Evolutionary conservation across 2,797 vertebrate species (phyloP).

Genomic region (Chlorospingus semifuscus): DNA sequence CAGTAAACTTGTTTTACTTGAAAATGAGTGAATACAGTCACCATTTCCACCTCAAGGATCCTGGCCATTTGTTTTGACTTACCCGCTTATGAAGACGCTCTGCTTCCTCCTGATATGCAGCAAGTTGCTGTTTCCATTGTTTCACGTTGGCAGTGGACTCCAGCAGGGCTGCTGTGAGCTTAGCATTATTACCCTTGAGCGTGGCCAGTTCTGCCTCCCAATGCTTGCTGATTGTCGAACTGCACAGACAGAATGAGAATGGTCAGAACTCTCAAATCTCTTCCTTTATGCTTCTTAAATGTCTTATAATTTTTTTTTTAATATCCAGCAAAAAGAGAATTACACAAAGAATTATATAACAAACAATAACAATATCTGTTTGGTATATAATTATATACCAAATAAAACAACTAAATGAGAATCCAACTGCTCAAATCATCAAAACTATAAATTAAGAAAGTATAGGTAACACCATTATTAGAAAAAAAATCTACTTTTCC

Average conservation of each 20-base stretch:
- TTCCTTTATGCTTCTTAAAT: neutral
- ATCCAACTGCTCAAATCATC: neutral
- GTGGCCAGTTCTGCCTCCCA: slow-evolving; percentile 98
- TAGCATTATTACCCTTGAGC: slow-evolving; percentile 97
- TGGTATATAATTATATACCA: neutral
- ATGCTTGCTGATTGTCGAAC: slow-evolving; percentile 96
- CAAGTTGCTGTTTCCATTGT: slow-evolving; percentile 98
- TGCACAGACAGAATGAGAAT: slow-evolving; percentile 66
- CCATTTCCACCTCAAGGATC: neutral
- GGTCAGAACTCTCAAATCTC: neutral
- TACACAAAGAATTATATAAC: neutral
- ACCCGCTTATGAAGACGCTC: slow-evolving; percentile 97
- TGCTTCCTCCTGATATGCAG: slow-evolving; percentile 97
- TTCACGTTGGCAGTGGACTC: slow-evolving; percentile 99
- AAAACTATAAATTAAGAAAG: neutral
- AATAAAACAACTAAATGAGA: neutral
- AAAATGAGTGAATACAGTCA: neutral
- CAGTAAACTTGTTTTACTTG: neutral
- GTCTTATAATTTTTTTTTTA: neutral
- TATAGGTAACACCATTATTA: neutral
- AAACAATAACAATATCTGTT: neutral
- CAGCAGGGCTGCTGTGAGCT: slow-evolving; percentile 94
- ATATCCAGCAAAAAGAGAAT: neutral
- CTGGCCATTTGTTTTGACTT: slow-evolving; percentile 37
- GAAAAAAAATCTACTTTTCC: neutral